Conservation (phyloP, 2,113 vertebrate genomes). For the Piaya cayana region DNA sequence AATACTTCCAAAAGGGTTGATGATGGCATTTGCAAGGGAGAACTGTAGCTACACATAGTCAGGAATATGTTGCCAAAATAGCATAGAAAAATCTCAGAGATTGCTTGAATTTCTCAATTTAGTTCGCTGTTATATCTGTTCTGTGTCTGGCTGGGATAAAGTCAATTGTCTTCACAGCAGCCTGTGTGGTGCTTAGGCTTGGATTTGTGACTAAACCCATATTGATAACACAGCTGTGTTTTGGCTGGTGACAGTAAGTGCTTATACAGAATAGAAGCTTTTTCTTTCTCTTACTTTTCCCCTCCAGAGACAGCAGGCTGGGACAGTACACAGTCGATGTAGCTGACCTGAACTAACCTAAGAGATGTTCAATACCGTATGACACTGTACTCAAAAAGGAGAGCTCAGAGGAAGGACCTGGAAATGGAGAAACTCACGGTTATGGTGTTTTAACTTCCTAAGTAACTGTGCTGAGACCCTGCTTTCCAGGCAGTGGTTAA, state of each 20-base stretch:
- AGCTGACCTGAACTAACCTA: not conserved
- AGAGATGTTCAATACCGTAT: not conserved
- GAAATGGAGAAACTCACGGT: not conserved
- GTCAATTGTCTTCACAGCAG: not conserved
- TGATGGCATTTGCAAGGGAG: not conserved
- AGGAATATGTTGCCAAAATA: not conserved
- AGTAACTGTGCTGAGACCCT: not conserved
- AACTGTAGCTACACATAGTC: not conserved
- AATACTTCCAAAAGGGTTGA: not conserved
- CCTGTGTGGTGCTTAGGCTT: not conserved
- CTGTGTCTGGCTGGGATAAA: not conserved
- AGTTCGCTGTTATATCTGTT: not conserved
- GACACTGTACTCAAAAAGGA: not conserved
- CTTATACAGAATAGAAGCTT: not conserved
- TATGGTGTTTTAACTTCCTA: not conserved
- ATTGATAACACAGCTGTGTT: not conserved
- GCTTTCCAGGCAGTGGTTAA: not conserved
- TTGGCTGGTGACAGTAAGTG: not conserved
- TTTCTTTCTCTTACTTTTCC: too few relatives aligned
- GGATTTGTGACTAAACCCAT: not conserved
- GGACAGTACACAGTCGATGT: rapidly evolving
- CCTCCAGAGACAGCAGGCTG: rapidly evolving
- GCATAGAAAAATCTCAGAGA: not conserved
- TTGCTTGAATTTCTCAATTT: not conserved
- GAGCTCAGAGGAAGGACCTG: not conserved